A percentile compares a stretch with the other conserved stretches of the same genome.
Evolutionary conservation across 2,113 vertebrate genomes (phyloP).

Genomic region (Bostrychus sinensis): DNA sequence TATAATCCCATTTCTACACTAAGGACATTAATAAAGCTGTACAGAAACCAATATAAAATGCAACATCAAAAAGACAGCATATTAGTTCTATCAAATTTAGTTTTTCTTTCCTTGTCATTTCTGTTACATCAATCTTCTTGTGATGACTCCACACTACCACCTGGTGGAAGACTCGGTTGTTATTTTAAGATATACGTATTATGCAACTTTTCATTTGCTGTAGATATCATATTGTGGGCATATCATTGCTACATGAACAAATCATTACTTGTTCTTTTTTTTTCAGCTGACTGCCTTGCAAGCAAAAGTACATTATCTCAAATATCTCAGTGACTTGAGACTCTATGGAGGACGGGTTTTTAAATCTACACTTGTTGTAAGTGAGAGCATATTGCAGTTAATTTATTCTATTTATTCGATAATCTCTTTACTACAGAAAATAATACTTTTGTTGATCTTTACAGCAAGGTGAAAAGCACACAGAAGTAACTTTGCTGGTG

Average conservation of each 20-base stretch:
- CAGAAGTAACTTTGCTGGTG: conserved; percentile 94
- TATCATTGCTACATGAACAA: background rate
- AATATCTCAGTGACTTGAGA: conserved; percentile 95
- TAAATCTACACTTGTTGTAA: conserved; percentile 93
- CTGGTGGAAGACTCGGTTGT: conserved; percentile 49
- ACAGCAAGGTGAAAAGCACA: conserved; percentile 96
- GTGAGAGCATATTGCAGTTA: conserved; percentile 30
- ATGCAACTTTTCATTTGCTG: conserved; percentile 1
- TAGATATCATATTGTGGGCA: background rate
- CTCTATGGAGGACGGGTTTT: conserved; percentile 96
- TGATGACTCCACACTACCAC: conserved; percentile 42
- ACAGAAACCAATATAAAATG: no score
- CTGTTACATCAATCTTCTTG: background rate
- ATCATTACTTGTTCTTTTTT: conserved; percentile 2
- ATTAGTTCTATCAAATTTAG: background rate
- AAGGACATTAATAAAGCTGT: no score
- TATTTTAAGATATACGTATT: conserved; percentile 10
- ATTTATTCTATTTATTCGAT: background rate
- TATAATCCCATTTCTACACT: no score
- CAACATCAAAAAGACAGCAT: background rate
- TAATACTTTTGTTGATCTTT: conserved; percentile 4
- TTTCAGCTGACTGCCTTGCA: conserved; percentile 94
- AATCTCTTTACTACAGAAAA: background rate
- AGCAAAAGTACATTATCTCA: conserved; percentile 98
- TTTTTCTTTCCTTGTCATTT: background rate